These are phyloP conservation scores for Thumatha senex DNA, from an alignment of 2,888 invertebrate genomes.

Conservation along the genomic window DNA sequence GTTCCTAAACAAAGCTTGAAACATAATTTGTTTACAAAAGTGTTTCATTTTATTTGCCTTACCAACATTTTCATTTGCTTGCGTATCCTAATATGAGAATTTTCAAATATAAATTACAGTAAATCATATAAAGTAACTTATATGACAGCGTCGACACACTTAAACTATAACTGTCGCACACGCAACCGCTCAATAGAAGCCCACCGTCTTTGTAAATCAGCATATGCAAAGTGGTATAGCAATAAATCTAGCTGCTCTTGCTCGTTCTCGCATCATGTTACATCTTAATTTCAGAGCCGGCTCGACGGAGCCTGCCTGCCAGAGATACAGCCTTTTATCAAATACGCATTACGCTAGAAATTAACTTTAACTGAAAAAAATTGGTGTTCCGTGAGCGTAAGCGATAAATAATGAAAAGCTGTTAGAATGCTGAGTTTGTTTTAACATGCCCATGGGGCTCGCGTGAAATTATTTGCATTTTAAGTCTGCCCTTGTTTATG, in stretches of 20 bases:
- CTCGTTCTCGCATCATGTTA: constrained; percentile 85
- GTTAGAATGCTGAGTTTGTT: constrained; percentile 77
- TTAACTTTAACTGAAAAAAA: constrained; percentile 74
- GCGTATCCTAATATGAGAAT: neutral
- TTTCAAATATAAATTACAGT: constrained; percentile 1
- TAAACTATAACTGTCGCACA: constrained; percentile 45
- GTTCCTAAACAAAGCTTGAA: too few species aligned
- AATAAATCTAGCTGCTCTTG: constrained; percentile 84
- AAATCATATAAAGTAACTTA: constrained; percentile 4
- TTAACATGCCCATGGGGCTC: constrained; percentile 75
- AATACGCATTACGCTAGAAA: constrained; percentile 81
- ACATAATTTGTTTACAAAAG: too few species aligned
- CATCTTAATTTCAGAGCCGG: constrained; percentile 84
- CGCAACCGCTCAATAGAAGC: constrained; percentile 51
- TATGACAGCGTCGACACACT: constrained; percentile 26
- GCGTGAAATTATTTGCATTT: constrained; percentile 76
- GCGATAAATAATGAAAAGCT: constrained; percentile 77
- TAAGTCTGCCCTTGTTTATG: constrained; percentile 71
- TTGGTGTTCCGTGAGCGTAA: constrained; percentile 67
- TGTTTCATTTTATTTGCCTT: neutral
- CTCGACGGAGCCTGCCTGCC: constrained; percentile 79
- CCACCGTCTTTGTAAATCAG: constrained; percentile 82
- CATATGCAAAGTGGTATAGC: constrained; percentile 84
- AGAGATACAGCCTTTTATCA: constrained; percentile 82
- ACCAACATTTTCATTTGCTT: neutral